These are phyloP conservation scores for Aspidapion aeneum DNA, from an alignment of 2,888 invertebrate species.

Conservation along the genomic window DNA sequence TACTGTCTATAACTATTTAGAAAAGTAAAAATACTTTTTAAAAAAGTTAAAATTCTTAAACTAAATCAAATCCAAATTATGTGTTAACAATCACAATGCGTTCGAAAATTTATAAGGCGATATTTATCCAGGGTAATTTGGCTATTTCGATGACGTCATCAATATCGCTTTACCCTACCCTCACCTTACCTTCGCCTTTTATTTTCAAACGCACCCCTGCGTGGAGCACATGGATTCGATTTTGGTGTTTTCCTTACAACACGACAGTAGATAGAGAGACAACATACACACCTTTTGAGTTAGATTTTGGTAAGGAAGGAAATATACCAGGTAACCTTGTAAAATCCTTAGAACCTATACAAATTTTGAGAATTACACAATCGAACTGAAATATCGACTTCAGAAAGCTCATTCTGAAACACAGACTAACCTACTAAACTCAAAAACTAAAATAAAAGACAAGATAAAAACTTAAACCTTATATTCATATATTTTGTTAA, in stretches of 20 bases:
- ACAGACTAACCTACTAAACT: not conserved
- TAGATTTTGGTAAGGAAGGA: not conserved
- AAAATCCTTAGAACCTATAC: not conserved
- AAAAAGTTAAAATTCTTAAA: too few species aligned
- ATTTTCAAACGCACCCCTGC: too few species aligned
- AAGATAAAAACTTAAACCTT: too few species aligned
- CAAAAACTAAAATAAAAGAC: not conserved
- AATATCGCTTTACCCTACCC: too few species aligned
- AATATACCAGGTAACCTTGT: not conserved
- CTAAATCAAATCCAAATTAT: too few species aligned
- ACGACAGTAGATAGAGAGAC: slow-evolving; percentile 14
- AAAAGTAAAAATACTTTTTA: too few species aligned
- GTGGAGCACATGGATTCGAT: slow-evolving; percentile 13
- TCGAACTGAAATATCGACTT: not conserved
- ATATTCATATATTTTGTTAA: not conserved
- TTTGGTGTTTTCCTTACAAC: slow-evolving; percentile 15
- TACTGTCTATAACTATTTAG: too few species aligned
- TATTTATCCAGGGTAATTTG: too few species aligned
- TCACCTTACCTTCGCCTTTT: too few species aligned
- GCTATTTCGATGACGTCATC: too few species aligned
- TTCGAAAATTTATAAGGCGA: too few species aligned
- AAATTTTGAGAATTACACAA: not conserved
- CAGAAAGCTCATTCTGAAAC: not conserved
- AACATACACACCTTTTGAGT: slow-evolving; percentile 1
- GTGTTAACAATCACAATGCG: too few species aligned